Percentiles rank a stretch among this genome's conserved stretches.
Evolutionary conservation across 1,140 invertebrate species (phyloP).

Genomic region (Sitobion miscanthi): DNA sequence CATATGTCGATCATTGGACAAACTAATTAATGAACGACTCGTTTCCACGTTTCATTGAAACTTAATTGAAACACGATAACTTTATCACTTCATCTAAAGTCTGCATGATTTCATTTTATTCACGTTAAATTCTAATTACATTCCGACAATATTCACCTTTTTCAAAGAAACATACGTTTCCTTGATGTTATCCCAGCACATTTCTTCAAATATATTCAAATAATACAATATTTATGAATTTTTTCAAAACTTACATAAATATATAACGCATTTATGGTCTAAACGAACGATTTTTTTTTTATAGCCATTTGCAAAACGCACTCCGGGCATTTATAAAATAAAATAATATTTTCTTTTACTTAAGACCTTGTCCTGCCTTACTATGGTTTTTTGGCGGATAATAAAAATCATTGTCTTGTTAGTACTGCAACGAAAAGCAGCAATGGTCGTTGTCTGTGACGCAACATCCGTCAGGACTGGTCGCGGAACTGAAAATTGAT

Average conservation of each 20-base stretch:
- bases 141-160: neutral
- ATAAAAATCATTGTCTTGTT: conserved; percentile 13
- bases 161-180: neutral
- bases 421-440: neutral
- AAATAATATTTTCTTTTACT: neutral
- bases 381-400: neutral
- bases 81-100: neutral
- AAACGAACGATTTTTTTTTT: neutral
- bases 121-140: neutral
- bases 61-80: neutral
- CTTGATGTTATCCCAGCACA: neutral
- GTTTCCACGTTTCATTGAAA: neutral
- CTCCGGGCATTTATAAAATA: neutral
- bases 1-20: neutral
- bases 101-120: neutral
- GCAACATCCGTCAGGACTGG: conserved; percentile 33
- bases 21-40: neutral
- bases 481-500: conserved; percentile 37
- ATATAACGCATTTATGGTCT: neutral
- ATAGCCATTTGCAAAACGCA: neutral
- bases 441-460: neutral
- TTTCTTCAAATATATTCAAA: neutral
- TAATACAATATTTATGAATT: neutral
- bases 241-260: neutral
- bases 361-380: neutral